These are phyloP conservation scores for Diachasmimorpha longicaudata DNA, from an alignment of 1,140 invertebrate genomes.

Conservation along the genomic window DNA sequence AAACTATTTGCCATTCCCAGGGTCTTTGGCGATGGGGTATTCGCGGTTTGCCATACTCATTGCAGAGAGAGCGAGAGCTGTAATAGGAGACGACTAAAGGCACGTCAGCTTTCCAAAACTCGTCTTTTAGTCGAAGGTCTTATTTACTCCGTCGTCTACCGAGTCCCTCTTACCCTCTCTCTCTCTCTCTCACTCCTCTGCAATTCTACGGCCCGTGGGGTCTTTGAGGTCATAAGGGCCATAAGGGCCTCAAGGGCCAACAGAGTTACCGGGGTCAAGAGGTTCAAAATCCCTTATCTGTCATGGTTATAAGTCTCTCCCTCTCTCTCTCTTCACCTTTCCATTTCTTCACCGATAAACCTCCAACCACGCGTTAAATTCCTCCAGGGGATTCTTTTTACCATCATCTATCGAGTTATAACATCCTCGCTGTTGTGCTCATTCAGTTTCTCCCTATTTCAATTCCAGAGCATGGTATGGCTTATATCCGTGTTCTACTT, in stretches of 20 bases:
- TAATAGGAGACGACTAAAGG: background rate
- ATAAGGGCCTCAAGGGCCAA: too few species aligned
- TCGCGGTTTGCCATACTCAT: background rate
- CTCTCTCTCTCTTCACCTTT: background rate
- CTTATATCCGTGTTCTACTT: background rate
- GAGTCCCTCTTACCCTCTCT: background rate
- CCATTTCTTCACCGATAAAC: constrained; percentile 35
- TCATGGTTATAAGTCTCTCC: too few species aligned
- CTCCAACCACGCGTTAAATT: constrained; percentile 59
- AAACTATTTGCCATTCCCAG: background rate
- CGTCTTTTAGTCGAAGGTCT: constrained; percentile 33
- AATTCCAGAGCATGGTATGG: background rate
- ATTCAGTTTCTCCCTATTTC: background rate
- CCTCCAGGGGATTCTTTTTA: constrained; percentile 49
- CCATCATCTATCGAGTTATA: constrained; percentile 20
- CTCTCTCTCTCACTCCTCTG: too few species aligned
- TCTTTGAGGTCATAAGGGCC: too few species aligned
- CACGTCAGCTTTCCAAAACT: constrained; percentile 9
- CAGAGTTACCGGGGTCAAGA: too few species aligned
- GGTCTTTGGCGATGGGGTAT: background rate
- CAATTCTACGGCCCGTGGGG: too few species aligned
- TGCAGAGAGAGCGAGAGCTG: background rate
- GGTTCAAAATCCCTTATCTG: too few species aligned
- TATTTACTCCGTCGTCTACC: constrained; percentile 43
- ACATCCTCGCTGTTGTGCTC: background rate